Percentiles rank a stretch among this genome's conserved stretches.
Conservation (phyloP, 92 coral and sea anemone genomes). For the Metridium senile region DNA sequence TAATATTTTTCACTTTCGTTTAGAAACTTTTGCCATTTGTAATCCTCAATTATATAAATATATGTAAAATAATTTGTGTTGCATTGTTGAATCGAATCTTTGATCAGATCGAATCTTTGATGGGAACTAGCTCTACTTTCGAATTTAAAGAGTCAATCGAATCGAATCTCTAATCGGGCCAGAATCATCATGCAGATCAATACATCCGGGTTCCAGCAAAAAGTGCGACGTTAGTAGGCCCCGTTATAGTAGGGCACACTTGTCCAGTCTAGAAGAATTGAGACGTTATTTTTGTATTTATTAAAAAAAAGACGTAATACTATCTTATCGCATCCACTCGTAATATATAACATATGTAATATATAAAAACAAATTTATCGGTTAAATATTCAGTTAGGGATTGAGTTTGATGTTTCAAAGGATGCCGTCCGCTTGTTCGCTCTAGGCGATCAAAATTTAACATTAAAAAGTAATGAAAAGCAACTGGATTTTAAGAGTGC, state of each 20-base stretch:
- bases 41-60: too few species aligned
- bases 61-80: too few species aligned
- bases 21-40: too few species aligned
- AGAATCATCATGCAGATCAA: too few species aligned
- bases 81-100: not conserved
- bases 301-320: not conserved
- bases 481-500: not conserved
- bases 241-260: too few species aligned
- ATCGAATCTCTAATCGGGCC: not conserved
- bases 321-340: not conserved
- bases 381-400: slow-evolving; percentile 3
- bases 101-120: too few species aligned
- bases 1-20: too few species aligned
- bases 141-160: not conserved
- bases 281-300: too few species aligned
- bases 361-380: not conserved
- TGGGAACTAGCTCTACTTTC: too few species aligned
- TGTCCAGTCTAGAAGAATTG: not conserved
- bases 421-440: slow-evolving; percentile 14
- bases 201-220: too few species aligned
- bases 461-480: slow-evolving; percentile 27
- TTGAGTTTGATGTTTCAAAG: slow-evolving; percentile 26
- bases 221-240: too few species aligned
- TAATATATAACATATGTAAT: not conserved
- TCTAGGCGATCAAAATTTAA: slow-evolving; percentile 9